Conservation (phyloP, 2,888 invertebrate species). For the Drosophila mulleri region DNA sequence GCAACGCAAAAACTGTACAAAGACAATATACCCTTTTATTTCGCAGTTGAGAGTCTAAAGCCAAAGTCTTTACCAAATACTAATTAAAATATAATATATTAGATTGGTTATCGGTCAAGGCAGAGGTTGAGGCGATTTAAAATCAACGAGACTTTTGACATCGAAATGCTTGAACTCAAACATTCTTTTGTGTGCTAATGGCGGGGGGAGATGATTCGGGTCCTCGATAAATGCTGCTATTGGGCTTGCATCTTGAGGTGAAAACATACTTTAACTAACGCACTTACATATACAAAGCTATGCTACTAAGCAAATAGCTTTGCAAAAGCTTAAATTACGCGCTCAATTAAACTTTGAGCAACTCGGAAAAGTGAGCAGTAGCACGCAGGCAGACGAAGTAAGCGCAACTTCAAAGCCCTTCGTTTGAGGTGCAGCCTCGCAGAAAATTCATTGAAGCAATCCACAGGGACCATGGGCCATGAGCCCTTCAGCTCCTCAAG, state of each 20-base stretch:
- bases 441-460: conserved; percentile 70
- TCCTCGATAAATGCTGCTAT: not conserved
- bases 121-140: not conserved
- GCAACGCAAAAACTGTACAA: too few relatives aligned
- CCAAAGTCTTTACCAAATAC: too few relatives aligned
- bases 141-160: not conserved
- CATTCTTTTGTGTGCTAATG: not conserved
- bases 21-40: too few relatives aligned
- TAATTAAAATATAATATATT: too few relatives aligned
- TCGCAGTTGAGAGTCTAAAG: too few relatives aligned
- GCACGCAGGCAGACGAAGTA: conserved; percentile 37
- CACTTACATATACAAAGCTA: conserved; percentile 42
- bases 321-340: conserved; percentile 77
- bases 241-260: not conserved
- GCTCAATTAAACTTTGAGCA: conserved; percentile 78
- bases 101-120: too few relatives aligned
- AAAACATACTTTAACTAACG: conserved; percentile 35
- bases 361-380: conserved; percentile 49
- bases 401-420: conserved; percentile 73
- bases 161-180: not conserved
- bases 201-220: not conserved
- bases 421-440: conserved; percentile 78
- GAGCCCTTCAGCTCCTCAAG: conserved; percentile 6
- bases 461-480: conserved; percentile 39
- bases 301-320: conserved; percentile 72